A percentile compares a stretch with the other conserved stretches of the same genome.
These are phyloP conservation scores for Corythaixoides concolor DNA, from an alignment of 2,113 vertebrate species.

Conservation along the genomic window DNA sequence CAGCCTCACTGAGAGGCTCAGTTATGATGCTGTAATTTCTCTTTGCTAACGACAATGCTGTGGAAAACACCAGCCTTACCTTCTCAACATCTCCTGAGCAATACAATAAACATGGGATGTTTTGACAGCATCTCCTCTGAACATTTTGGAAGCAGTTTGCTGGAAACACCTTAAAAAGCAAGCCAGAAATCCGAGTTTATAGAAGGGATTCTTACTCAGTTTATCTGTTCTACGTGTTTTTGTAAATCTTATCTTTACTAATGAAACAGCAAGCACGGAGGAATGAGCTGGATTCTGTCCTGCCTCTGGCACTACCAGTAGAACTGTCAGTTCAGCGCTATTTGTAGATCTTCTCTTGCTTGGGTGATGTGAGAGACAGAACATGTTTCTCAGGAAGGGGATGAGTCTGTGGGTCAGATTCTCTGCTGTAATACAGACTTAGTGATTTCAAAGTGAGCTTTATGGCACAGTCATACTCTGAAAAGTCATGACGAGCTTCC, in stretches of 20 bases:
- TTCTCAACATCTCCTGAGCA: background rate
- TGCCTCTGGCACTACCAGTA: background rate
- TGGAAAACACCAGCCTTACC: background rate
- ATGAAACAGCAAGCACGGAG: background rate
- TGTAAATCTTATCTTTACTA: constrained; percentile 45
- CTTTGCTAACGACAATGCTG: background rate
- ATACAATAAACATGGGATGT: background rate
- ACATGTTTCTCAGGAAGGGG: background rate
- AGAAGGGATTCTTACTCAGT: constrained; percentile 34
- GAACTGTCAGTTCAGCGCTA: constrained; percentile 7
- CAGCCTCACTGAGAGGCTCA: fast-evolving
- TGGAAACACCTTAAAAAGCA: constrained; percentile 35
- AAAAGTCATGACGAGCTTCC: background rate
- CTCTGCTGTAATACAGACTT: background rate
- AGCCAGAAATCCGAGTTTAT: constrained; percentile 32
- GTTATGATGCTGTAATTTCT: background rate
- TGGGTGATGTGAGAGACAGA: background rate
- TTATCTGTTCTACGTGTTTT: background rate
- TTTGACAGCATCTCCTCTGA: constrained; percentile 8
- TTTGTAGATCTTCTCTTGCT: background rate
- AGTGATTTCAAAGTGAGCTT: background rate
- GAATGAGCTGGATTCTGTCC: constrained; percentile 48
- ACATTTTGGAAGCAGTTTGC: background rate
- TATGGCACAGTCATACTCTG: background rate
- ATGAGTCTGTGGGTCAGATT: background rate